Evolutionary conservation across 2,797 vertebrate genomes (phyloP).

Genomic region (Nannoperca obscura): DNA sequence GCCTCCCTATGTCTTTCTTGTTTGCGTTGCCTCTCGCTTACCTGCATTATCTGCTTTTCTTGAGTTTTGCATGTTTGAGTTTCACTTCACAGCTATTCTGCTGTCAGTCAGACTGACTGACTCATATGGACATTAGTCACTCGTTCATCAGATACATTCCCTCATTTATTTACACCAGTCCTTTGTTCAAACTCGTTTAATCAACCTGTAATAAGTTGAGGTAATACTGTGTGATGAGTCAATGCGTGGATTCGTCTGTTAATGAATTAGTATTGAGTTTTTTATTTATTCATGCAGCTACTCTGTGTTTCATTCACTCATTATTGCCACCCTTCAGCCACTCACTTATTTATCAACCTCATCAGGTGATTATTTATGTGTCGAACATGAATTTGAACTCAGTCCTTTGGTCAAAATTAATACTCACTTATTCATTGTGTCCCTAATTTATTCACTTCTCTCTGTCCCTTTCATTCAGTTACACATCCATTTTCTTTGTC

Average conservation of each 20-base stretch:
- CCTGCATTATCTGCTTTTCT: conserved; percentile 43
- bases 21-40: conserved; percentile 53
- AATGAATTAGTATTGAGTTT: conserved; percentile 7
- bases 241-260: background rate
- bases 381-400: conserved; percentile 8
- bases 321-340: background rate
- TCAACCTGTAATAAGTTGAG: background rate
- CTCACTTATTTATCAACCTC: conserved; percentile 5
- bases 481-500: background rate
- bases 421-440: conserved; percentile 6
- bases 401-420: background rate
- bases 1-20: conserved; percentile 56
- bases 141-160: conserved; percentile 17
- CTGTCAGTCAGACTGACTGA: conserved; percentile 49
- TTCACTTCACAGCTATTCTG: conserved; percentile 23
- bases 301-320: background rate
- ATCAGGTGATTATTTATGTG: conserved; percentile 15
- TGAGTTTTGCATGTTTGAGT: conserved; percentile 32
- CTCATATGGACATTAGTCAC: conserved; percentile 4
- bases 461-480: background rate
- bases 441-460: background rate
- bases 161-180: background rate
- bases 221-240: conserved; percentile 11
- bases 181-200: conserved; percentile 13
- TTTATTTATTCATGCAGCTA: background rate